Evolutionary conservation across 2,888 invertebrate species (phyloP).

Genomic region (Chaetoderma sp.): DNA sequence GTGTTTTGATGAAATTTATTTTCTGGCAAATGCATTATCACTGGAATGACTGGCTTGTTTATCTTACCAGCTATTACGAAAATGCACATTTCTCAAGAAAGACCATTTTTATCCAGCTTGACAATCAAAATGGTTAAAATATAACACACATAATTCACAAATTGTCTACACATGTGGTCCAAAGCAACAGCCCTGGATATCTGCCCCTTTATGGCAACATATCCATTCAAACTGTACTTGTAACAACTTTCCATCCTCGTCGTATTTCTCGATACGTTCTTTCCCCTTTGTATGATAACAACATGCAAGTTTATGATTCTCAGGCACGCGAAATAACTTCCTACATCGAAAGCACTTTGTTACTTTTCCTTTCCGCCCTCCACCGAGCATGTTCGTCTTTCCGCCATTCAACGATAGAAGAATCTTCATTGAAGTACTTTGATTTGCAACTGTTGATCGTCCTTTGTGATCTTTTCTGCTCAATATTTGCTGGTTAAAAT

Average conservation of each 20-base stretch:
- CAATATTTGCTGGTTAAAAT: no score
- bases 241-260: slow-evolving; percentile 51
- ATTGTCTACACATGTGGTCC: slow-evolving; percentile 52
- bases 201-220: slow-evolving; percentile 56
- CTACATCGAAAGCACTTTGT: slow-evolving; percentile 63
- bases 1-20: no score
- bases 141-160: no score
- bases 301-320: slow-evolving; percentile 63
- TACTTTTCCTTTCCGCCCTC: slow-evolving; percentile 47
- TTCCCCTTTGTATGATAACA: slow-evolving; percentile 60
- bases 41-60: no score
- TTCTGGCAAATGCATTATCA: no score
- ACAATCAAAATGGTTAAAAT: background rate
- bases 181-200: slow-evolving; percentile 56
- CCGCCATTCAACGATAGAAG: no score
- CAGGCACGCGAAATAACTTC: slow-evolving; percentile 56
- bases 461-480: no score
- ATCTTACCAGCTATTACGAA: no score
- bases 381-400: background rate
- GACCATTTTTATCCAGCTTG: background rate
- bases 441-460: no score
- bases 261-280: slow-evolving; percentile 58
- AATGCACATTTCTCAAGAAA: background rate
- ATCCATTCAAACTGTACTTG: slow-evolving; percentile 59
- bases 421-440: background rate